Base-by-base conservation (phyloP, 2,888 invertebrate species). In the Melipona beecheii region DNA sequence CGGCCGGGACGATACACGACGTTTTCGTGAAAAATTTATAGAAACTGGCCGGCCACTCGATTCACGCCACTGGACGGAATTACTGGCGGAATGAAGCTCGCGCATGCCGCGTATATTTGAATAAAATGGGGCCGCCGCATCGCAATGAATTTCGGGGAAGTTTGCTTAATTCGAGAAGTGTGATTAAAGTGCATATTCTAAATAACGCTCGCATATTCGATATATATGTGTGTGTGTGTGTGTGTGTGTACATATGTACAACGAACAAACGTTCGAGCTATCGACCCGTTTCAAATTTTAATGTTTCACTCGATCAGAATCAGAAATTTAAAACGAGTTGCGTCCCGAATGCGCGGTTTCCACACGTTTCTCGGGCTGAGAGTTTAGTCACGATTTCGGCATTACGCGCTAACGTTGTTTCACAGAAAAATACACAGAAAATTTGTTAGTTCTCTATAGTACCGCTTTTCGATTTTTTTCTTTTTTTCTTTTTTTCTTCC, bases 21-120 rank as follows among this genome's bases (percentile, higher is more conserved):
- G 75, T 69, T 79, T 43, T 3, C 78, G 62, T 73, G 84, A 85
- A 80, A 74, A 73, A 66, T 71, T 13, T 75, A 81, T 84, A 80
- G 75, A 62, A 68, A 79, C 52, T 27, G 70, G 27, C 65, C 65
- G 76, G n/a, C 19, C 19, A 21, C 52, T 52, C 49, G 69, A 70
- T 70, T 19, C 52, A 64, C 27, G 64, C 31, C 64, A 21, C 15
- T 11, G 68, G 56, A 27, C 24, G 49, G 49, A 49, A 24, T 64
- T 64, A 73, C 73, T 43, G 62, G 36, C 52, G n/a, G 36, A 36
- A 54, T 19, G 54, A 65, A 54, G 6, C 24, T 36, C 52, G 52
- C 36, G 36, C 36, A 36, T n/a, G 27, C 11, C 4, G 68, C 31
- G 69, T 13, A 27, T 49, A 27, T 65, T 17, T 19, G 52, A 64